Evolutionary conservation across 2,113 vertebrate species (phyloP).

Genomic region (Pituophis catenifer): DNA sequence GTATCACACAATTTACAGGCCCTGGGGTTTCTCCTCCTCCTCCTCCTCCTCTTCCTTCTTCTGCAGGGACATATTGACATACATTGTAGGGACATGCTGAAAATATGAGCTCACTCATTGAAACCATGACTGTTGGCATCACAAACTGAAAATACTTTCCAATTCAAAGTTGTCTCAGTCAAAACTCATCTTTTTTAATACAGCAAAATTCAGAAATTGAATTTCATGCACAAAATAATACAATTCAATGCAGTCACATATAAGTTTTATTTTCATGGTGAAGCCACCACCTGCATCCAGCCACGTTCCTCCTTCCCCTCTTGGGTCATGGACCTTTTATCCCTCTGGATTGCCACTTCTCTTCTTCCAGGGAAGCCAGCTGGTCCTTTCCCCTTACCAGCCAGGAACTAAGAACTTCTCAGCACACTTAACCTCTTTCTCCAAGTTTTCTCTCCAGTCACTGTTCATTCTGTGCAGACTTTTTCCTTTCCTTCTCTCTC

Average conservation of each 20-base stretch:
- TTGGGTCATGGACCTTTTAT: neutral
- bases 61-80: neutral
- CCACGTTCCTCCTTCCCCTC: neutral
- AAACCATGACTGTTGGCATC: slow-evolving; percentile 41
- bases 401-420: neutral
- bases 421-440: neutral
- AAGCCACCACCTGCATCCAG: neutral
- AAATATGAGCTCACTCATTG: slow-evolving; percentile 6
- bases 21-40: neutral
- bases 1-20: slow-evolving; percentile 12
- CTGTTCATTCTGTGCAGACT: neutral
- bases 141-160: slow-evolving; percentile 16
- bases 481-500: neutral
- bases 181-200: neutral
- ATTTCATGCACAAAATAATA: neutral
- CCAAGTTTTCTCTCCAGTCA: neutral
- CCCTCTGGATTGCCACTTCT: neutral
- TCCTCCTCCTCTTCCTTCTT: neutral
- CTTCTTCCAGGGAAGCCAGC: neutral
- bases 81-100: slow-evolving; percentile 12
- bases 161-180: neutral
- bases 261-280: neutral
- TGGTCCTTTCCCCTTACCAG: neutral
- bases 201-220: neutral
- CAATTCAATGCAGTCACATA: neutral